phyloP scores from a whole-genome alignment of 2,113 vertebrate species.

The Hystrix cristata region DNA sequence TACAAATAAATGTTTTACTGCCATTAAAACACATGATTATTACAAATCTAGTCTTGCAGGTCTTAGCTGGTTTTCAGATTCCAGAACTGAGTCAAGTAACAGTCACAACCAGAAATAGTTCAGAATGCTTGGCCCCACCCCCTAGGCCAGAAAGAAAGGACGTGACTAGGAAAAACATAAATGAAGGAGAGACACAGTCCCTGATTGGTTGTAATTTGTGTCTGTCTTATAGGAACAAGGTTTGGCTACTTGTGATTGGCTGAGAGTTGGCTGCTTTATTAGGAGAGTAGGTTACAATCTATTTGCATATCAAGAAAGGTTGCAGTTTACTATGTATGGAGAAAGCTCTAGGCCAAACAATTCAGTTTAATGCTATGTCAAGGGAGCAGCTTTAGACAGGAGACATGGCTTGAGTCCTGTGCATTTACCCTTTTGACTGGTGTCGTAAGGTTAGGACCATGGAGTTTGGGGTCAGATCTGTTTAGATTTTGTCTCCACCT shows the following conservation, averaged over 20 bases:
- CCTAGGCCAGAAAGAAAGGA: background rate
- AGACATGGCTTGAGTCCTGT: background rate
- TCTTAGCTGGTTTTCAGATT: background rate
- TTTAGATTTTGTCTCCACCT: background rate
- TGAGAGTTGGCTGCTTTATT: background rate
- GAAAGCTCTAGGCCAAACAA: background rate
- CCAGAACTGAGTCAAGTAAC: background rate
- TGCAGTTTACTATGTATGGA: background rate
- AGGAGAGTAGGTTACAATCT: background rate
- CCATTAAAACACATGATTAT: background rate
- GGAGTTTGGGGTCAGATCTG: background rate
- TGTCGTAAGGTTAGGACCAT: accelerated
- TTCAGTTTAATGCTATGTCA: background rate
- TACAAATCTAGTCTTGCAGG: background rate
- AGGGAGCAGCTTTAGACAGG: background rate
- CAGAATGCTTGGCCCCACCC: background rate
- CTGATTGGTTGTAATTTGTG: background rate
- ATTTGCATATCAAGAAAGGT: background rate
- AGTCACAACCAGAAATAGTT: background rate
- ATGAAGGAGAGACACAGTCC: background rate
- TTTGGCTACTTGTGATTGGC: background rate
- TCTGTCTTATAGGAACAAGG: background rate
- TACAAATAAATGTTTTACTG: background rate
- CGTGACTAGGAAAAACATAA: background rate
- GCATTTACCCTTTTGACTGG: background rate